Percentiles rank a stretch among this genome's conserved stretches.
These are phyloP conservation scores for Rhogogaster chlorosoma DNA, from an alignment of 2,888 invertebrate genomes.

Conservation along the genomic window DNA sequence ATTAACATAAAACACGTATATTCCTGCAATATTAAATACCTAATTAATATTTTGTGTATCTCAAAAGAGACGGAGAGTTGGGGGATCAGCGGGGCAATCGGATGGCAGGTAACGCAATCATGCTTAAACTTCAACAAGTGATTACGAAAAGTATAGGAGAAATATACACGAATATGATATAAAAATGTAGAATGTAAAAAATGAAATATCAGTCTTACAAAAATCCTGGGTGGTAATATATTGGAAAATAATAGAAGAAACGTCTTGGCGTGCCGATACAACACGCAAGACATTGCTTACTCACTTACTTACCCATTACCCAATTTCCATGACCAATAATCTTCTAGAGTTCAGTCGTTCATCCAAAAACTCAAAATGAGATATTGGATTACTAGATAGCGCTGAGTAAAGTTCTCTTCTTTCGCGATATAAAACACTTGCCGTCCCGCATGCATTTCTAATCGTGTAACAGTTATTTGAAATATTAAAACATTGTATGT, in stretches of 20 bases:
- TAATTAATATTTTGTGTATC: background rate
- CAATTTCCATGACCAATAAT: background rate
- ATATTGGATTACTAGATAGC: constrained; percentile 18
- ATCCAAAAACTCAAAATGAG: constrained; percentile 51
- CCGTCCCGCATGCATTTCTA: background rate
- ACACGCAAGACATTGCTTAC: constrained; percentile 81
- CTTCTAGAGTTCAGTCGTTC: background rate
- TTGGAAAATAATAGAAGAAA: constrained; percentile 57
- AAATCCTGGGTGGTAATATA: background rate
- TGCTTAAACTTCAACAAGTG: background rate
- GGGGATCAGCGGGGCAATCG: background rate
- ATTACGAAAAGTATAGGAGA: background rate
- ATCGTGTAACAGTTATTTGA: background rate
- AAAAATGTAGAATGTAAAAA: background rate
- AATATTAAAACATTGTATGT: background rate
- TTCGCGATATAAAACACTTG: background rate
- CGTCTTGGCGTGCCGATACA: constrained; percentile 80
- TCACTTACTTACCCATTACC: constrained; percentile 46
- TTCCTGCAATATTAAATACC: background rate
- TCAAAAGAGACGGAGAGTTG: background rate
- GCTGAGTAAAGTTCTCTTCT: background rate
- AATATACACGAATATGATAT: background rate
- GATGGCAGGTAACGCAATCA: background rate
- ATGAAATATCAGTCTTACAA: background rate
- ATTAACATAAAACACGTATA: background rate